Evolutionary conservation across 2,888 invertebrate genomes (phyloP).

Genomic region (Hesperia comma): DNA sequence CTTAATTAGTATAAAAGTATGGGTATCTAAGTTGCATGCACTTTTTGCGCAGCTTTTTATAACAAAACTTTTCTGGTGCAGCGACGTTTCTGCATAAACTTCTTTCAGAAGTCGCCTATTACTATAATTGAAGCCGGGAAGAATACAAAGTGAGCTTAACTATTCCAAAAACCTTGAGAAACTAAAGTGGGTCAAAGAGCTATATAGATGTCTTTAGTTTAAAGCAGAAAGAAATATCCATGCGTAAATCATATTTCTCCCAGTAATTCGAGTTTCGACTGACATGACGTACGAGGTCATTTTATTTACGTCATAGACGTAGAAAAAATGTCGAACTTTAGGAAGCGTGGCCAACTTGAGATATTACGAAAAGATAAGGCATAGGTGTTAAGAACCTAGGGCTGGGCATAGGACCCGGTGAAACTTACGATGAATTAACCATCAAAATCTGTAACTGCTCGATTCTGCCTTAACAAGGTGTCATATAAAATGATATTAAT

Average conservation of each 20-base stretch:
- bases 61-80: neutral
- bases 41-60: slow-evolving; percentile 1
- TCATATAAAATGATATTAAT: no score
- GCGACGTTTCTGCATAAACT: slow-evolving; percentile 12
- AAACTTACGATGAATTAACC: no score
- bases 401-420: no score
- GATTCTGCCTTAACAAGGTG: no score
- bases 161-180: neutral
- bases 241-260: neutral
- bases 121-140: slow-evolving; percentile 27
- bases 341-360: no score
- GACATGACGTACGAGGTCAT: no score
- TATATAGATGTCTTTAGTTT: neutral
- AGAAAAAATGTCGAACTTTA: no score
- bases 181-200: slow-evolving; percentile 16
- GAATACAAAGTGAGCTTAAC: slow-evolving; percentile 20
- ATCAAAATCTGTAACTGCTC: no score
- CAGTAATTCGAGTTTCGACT: neutral
- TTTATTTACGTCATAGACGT: no score
- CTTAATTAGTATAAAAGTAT: neutral
- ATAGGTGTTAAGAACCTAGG: no score
- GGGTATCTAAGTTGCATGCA: neutral
- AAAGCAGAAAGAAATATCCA: neutral
- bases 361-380: no score
- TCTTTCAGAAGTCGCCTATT: slow-evolving; percentile 9